phyloP scores from a whole-genome alignment of 1,140 invertebrate species.

The Ladona fulva region DNA sequence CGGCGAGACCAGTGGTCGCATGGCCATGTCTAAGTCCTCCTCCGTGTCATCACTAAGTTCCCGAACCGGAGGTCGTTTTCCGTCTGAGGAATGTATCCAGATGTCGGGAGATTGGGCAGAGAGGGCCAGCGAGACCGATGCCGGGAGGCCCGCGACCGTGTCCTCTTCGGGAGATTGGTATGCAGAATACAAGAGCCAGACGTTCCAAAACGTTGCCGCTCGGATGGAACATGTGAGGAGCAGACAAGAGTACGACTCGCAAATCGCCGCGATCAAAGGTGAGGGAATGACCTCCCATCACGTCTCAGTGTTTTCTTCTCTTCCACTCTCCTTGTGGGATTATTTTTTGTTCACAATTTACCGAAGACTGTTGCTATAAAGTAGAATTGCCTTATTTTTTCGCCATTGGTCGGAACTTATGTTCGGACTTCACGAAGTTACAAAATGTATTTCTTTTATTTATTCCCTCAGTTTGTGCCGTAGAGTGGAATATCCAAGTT shows the following conservation, averaged over 20 bases:
- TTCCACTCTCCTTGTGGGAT: background rate
- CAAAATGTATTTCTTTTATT: too few relatives aligned
- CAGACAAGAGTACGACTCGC: conserved; percentile 74
- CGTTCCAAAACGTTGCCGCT: conserved; percentile 42
- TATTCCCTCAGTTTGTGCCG: too few relatives aligned
- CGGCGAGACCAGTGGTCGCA: conserved; percentile 29
- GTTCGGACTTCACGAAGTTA: too few relatives aligned
- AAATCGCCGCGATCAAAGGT: conserved; percentile 80
- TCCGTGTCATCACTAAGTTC: conserved; percentile 38
- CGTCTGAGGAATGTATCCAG: conserved; percentile 47
- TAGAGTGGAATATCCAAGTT: too few relatives aligned
- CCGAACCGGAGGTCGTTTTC: conserved; percentile 35
- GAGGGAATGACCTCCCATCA: conserved; percentile 27
- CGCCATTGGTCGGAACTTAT: too few relatives aligned
- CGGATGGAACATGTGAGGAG: conserved; percentile 56
- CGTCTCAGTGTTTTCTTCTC: background rate
- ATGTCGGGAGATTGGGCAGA: conserved; percentile 28
- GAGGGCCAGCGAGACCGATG: conserved; percentile 22
- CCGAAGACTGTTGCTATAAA: background rate
- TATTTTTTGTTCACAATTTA: background rate
- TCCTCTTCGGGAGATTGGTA: conserved; percentile 44
- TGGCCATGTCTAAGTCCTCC: conserved; percentile 35
- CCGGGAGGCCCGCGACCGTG: conserved; percentile 27
- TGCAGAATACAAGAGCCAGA: conserved; percentile 45
- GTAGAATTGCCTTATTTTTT: too few relatives aligned